Conservation (phyloP, 2,888 invertebrate genomes). For the Erebia aethiops region DNA sequence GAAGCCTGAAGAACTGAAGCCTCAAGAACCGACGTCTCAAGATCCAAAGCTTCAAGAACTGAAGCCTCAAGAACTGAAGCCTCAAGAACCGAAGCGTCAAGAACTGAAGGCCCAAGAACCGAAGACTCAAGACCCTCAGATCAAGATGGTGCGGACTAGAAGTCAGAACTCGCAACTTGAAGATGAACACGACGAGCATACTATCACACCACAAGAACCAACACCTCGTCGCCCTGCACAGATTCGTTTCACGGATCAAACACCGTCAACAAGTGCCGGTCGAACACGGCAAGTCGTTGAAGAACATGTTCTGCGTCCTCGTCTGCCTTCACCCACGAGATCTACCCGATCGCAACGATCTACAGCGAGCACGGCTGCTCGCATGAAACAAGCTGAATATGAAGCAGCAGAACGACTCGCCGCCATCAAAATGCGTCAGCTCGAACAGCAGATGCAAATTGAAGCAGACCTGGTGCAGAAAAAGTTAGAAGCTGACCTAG, state of each 20-base stretch:
- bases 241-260: neutral
- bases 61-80: neutral
- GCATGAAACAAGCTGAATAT: too few relatives aligned
- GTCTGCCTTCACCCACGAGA: neutral
- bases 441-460: too few relatives aligned
- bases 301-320: neutral
- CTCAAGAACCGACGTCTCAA: neutral
- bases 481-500: too few relatives aligned
- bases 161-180: neutral
- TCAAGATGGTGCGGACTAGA: neutral
- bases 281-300: too few relatives aligned
- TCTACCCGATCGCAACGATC: slow-evolving; percentile 19
- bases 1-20: too few relatives aligned
- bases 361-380: too few relatives aligned
- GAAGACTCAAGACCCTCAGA: neutral
- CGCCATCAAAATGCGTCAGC: neutral
- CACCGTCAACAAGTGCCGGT: neutral
- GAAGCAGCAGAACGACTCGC: slow-evolving; percentile 23
- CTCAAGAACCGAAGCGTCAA: too few relatives aligned
- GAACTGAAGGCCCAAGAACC: too few relatives aligned
- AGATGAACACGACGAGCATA: too few relatives aligned
- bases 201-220: too few relatives aligned
- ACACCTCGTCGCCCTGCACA: neutral
- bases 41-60: neutral
- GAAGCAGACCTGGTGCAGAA: too few relatives aligned